Evolutionary conservation across 2,797 vertebrate genomes (phyloP).

Genomic region (Picus viridis): DNA sequence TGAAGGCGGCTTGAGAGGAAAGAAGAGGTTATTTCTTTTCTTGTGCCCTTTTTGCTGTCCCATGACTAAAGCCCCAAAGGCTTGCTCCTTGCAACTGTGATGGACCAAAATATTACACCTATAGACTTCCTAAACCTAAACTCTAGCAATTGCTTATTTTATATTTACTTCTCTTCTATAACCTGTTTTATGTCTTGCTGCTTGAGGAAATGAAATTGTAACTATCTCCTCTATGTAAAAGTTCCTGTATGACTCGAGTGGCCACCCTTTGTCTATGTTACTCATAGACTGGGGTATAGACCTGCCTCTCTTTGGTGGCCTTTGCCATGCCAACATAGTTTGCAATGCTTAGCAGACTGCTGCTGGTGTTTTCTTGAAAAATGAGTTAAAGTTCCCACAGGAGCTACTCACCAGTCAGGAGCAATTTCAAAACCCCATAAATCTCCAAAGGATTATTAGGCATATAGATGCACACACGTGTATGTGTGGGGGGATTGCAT

Average conservation of each 20-base stretch:
- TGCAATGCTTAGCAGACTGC: not conserved
- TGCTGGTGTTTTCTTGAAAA: not conserved
- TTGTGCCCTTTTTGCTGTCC: not conserved
- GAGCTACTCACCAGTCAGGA: not conserved
- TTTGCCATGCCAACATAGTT: not conserved
- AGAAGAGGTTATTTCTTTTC: not conserved
- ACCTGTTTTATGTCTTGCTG: not conserved
- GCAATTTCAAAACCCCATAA: not conserved
- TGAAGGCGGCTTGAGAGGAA: not conserved
- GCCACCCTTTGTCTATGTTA: not conserved
- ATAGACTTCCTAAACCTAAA: not conserved
- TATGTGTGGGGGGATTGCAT: not conserved
- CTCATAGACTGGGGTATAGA: not conserved
- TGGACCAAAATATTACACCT: not conserved
- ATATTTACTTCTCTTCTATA: not conserved
- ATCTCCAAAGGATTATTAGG: not conserved
- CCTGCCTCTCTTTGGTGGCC: not conserved
- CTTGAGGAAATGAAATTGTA: not conserved
- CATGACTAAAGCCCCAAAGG: not conserved
- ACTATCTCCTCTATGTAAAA: not conserved
- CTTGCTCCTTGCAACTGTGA: not conserved
- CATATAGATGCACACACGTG: fast-evolving
- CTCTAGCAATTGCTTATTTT: not conserved
- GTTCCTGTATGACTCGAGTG: not conserved
- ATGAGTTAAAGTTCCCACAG: not conserved